A percentile compares a stretch with the other conserved stretches of the same genome.
Conservation (phyloP, 2,113 vertebrate species). For the Gavia stellata region DNA sequence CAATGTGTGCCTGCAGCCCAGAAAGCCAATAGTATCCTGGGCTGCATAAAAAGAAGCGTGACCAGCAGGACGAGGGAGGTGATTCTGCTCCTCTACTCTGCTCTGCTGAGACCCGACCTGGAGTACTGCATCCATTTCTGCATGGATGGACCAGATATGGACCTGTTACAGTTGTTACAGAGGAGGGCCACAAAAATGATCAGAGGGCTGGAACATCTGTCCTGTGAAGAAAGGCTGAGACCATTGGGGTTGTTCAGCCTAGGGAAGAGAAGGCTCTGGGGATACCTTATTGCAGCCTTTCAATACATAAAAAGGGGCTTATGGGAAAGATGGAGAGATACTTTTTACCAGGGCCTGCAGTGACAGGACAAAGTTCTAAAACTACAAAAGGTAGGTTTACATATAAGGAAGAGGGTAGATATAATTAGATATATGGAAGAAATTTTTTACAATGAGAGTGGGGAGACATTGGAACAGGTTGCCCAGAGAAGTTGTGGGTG, state of each 20-base stretch:
- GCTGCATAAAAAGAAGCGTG: background rate
- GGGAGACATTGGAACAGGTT: background rate
- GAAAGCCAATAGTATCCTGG: accelerated
- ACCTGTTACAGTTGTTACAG: background rate
- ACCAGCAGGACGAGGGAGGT: accelerated
- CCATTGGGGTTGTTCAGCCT: background rate
- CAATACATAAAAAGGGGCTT: background rate
- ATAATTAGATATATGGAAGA: background rate
- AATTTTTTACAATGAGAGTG: background rate
- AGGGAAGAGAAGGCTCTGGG: background rate
- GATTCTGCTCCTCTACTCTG: background rate
- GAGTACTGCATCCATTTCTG: background rate
- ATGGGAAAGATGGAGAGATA: background rate
- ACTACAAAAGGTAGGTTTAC: background rate
- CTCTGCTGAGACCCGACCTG: background rate
- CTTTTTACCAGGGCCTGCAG: background rate
- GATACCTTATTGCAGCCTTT: background rate
- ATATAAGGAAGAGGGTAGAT: background rate
- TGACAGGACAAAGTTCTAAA: background rate
- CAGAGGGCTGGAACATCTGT: background rate
- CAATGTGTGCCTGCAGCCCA: background rate
- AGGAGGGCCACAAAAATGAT: background rate
- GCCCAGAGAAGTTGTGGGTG: background rate
- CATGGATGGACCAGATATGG: too few species aligned
- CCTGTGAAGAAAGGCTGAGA: background rate